These are phyloP conservation scores for Heliconius hewitsoni DNA, from an alignment of 1,140 invertebrate genomes.

Conservation along the genomic window DNA sequence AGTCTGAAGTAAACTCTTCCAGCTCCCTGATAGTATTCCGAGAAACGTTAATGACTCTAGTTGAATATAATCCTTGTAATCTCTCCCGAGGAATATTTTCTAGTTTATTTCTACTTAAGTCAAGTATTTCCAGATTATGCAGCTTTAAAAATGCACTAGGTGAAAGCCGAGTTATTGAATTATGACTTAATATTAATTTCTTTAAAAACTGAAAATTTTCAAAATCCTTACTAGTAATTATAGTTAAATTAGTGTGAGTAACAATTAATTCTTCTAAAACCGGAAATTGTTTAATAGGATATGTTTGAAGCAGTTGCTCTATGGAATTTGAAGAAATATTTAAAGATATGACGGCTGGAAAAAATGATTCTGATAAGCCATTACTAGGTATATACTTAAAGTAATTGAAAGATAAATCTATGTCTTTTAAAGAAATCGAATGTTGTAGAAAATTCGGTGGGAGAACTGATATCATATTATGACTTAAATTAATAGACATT, in stretches of 20 bases:
- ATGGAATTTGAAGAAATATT: slow-evolving; percentile 93
- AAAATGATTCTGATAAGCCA: slow-evolving; percentile 87
- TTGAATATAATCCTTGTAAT: slow-evolving; percentile 87
- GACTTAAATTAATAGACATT: slow-evolving; percentile 87
- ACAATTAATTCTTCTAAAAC: slow-evolving; percentile 90
- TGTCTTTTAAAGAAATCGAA: slow-evolving; percentile 85
- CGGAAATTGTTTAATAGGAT: slow-evolving; percentile 85
- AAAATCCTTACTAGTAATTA: slow-evolving; percentile 93
- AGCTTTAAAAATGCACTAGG: slow-evolving; percentile 91
- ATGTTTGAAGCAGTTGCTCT: slow-evolving; percentile 82
- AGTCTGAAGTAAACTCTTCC: slow-evolving; percentile 90
- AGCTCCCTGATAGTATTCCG: slow-evolving; percentile 91
- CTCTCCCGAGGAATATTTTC: slow-evolving; percentile 93
- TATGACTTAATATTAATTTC: slow-evolving; percentile 87
- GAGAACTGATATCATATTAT: slow-evolving; percentile 88
- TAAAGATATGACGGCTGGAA: slow-evolving; percentile 87
- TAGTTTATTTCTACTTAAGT: slow-evolving; percentile 91
- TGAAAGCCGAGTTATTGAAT: slow-evolving; percentile 90
- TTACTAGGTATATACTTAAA: slow-evolving; percentile 91
- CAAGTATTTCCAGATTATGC: slow-evolving; percentile 88
- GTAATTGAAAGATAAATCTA: slow-evolving; percentile 91
- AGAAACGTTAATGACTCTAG: slow-evolving; percentile 90
- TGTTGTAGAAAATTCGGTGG: slow-evolving; percentile 91
- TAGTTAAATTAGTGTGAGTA: slow-evolving; percentile 90
- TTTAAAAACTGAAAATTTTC: slow-evolving; percentile 91